phyloP scores from a whole-genome alignment of 2,888 invertebrate genomes.

The Polyommatus icarus region DNA sequence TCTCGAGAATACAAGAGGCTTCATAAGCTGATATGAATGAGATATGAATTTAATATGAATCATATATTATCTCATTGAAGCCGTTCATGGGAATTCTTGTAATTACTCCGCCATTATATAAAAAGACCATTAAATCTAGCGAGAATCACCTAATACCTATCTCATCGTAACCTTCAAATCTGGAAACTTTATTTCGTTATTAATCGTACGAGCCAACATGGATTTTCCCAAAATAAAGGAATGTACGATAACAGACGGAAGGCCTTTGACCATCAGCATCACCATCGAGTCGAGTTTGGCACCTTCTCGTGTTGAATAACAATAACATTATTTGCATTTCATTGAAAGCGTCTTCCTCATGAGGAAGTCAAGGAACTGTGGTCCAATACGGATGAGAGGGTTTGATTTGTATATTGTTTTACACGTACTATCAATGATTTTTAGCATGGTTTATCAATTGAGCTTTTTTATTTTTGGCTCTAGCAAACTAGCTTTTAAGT shows the following conservation, averaged over 20 bases:
- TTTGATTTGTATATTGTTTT: background rate
- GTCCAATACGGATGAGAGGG: background rate
- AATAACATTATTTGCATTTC: background rate
- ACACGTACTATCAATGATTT: no score
- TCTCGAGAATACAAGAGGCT: background rate
- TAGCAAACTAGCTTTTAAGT: background rate
- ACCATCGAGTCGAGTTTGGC: background rate
- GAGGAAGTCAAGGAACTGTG: background rate
- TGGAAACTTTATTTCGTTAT: constrained; percentile 5
- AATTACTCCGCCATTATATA: background rate
- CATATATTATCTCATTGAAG: background rate
- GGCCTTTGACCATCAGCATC: background rate
- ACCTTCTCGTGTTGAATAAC: background rate
- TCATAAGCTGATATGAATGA: background rate
- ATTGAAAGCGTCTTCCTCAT: background rate
- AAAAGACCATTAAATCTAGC: background rate
- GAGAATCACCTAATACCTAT: constrained; percentile 5
- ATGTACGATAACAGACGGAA: constrained; percentile 26
- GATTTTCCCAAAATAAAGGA: constrained; percentile 24
- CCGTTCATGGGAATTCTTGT: background rate
- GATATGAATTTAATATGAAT: constrained; percentile 1
- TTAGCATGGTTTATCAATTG: background rate
- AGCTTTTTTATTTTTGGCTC: background rate
- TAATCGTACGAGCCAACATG: constrained; percentile 14
- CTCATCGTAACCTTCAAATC: background rate